Percentiles rank a stretch among this genome's conserved stretches.
These are phyloP conservation scores for Gallinago undulata DNA, from an alignment of 2,113 vertebrate genomes.

Conservation along the genomic window DNA sequence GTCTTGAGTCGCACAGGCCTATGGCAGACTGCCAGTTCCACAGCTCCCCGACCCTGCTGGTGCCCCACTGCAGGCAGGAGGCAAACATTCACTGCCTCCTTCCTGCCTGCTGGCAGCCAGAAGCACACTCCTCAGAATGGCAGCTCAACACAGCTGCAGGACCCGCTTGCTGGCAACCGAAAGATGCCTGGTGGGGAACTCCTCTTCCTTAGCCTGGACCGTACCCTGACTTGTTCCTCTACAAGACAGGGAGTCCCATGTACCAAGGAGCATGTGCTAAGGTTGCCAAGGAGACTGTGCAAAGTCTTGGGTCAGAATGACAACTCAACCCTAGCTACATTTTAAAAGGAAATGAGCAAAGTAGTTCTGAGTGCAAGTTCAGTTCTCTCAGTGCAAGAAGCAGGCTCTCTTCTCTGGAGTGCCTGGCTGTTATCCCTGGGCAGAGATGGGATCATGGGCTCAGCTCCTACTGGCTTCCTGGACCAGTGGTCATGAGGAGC, in stretches of 20 bases:
- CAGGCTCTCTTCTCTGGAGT: background rate
- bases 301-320: background rate
- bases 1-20: accelerated
- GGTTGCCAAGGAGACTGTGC: background rate
- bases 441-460: background rate
- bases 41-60: background rate
- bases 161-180: background rate
- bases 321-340: background rate
- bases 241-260: accelerated
- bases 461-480: background rate
- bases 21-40: background rate
- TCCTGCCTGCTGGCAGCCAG: background rate
- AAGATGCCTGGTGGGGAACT: background rate
- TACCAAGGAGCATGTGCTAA: background rate
- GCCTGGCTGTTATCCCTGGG: background rate
- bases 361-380: background rate
- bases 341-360: background rate
- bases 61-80: background rate
- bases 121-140: background rate
- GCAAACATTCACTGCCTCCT: background rate
- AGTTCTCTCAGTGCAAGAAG: background rate
- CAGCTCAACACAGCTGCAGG: background rate
- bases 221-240: background rate
- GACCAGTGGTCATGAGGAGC: background rate
- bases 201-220: background rate